Evolutionary conservation across 2,113 vertebrate species (phyloP).

Genomic region (Datnioides undecimradiatus): DNA sequence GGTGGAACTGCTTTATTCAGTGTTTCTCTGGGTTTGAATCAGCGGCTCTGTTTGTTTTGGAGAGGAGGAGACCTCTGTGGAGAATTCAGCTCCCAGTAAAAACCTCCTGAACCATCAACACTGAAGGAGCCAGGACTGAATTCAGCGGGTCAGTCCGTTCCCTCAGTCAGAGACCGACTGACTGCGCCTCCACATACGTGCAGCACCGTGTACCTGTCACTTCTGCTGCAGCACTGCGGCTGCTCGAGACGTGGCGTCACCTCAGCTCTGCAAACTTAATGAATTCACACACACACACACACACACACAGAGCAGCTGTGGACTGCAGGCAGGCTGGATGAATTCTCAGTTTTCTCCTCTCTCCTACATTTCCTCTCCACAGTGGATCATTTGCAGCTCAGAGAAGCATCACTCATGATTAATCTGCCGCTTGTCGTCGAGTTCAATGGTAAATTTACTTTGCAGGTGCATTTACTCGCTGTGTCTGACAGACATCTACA

Average conservation of each 20-base stretch:
- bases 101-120: too few species aligned
- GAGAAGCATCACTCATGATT: not conserved
- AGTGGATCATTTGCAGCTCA: not conserved
- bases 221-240: constrained; percentile 18
- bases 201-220: not conserved
- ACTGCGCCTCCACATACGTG: not conserved
- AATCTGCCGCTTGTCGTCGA: not conserved
- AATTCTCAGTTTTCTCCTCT: not conserved
- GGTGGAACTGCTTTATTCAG: too few species aligned
- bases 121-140: too few species aligned
- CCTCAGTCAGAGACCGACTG: not conserved
- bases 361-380: not conserved
- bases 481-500: too few species aligned
- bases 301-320: not conserved
- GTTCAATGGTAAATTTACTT: not conserved
- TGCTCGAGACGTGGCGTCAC: not conserved
- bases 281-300: not conserved
- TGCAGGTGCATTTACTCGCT: too few species aligned
- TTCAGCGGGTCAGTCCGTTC: too few species aligned
- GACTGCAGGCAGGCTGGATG: not conserved
- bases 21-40: too few species aligned
- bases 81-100: too few species aligned
- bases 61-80: too few species aligned
- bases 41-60: too few species aligned
- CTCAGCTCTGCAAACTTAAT: not conserved